These are phyloP conservation scores for Eulemur coronatus DNA, from an alignment of 2,797 vertebrate genomes.

Conservation along the genomic window DNA sequence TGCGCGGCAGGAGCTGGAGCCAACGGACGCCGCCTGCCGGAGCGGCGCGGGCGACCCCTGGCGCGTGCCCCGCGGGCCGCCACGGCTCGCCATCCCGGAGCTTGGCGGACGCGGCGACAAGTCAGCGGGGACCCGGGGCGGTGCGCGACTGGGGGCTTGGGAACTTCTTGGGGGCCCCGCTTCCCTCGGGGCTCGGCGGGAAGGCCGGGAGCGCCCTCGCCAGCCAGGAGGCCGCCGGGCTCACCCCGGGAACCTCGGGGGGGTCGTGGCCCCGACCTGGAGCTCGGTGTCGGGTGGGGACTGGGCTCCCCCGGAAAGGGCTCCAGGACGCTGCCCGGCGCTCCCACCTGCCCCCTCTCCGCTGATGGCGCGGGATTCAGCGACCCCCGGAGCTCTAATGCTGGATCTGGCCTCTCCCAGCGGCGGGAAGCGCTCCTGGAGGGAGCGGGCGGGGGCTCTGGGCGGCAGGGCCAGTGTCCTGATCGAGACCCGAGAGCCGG, in stretches of 20 bases:
- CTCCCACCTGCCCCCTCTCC: neutral
- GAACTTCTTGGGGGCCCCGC: conserved; percentile 41
- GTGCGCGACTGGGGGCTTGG: neutral
- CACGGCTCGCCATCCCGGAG: conserved; percentile 88
- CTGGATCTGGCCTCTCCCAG: neutral
- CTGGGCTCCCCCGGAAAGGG: neutral
- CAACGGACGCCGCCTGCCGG: conserved; percentile 83
- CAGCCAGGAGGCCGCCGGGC: neutral
- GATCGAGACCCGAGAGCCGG: neutral
- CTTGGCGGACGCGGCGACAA: conserved; percentile 87
- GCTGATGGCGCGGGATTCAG: neutral
- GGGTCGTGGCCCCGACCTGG: neutral
- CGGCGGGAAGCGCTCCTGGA: too few relatives aligned
- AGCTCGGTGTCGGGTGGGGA: neutral
- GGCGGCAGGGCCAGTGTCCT: neutral
- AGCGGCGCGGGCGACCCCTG: conserved; percentile 94
- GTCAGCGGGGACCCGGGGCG: conserved; percentile 85
- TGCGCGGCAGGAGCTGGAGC: too few relatives aligned
- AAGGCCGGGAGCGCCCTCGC: neutral
- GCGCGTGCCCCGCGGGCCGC: conserved; percentile 90
- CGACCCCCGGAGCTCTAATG: neutral
- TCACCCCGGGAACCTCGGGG: neutral
- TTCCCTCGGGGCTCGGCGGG: neutral
- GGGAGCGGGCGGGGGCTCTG: neutral
- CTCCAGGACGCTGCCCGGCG: neutral